These are phyloP conservation scores for Brachypalpus laphriformis DNA, from an alignment of 2,888 invertebrate genomes.

Conservation along the genomic window DNA sequence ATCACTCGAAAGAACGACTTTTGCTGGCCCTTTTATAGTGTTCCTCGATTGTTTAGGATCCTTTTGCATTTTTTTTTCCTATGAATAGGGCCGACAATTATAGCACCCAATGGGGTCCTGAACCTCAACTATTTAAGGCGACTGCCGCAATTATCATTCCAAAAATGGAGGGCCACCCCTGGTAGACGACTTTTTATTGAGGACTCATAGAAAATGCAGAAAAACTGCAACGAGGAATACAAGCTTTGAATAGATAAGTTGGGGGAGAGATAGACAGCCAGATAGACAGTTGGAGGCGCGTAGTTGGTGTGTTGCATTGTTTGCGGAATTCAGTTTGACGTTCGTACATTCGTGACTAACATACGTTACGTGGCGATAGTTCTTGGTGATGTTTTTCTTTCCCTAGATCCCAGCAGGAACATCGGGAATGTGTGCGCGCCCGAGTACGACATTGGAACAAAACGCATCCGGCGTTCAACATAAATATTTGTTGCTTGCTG, in stretches of 20 bases:
- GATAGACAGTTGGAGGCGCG: constrained; percentile 9
- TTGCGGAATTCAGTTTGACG: constrained; percentile 61
- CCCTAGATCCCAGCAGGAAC: neutral
- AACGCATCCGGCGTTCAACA: constrained; percentile 73
- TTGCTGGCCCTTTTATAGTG: neutral
- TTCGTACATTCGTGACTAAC: constrained; percentile 66
- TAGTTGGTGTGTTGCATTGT: constrained; percentile 50
- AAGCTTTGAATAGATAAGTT: constrained; percentile 66
- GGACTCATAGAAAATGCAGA: constrained; percentile 35
- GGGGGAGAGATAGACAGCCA: constrained; percentile 35
- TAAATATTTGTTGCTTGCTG: constrained; percentile 73
- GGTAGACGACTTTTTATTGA: constrained; percentile 57
- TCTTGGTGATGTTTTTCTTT: constrained; percentile 15
- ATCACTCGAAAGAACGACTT: constrained; percentile 53
- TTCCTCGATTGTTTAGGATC: neutral
- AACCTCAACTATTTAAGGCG: constrained; percentile 30
- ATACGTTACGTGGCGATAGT: constrained; percentile 61
- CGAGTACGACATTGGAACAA: constrained; percentile 55
- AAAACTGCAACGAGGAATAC: constrained; percentile 50
- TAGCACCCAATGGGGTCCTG: constrained; percentile 12
- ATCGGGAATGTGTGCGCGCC: constrained; percentile 24
- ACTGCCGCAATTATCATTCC: constrained; percentile 64
- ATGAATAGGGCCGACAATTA: constrained; percentile 20
- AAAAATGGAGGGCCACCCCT: constrained; percentile 10
- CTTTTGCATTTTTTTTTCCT: neutral